Conservation (phyloP, 1,140 invertebrate species). For the Caenorhabditis inopinata region DNA sequence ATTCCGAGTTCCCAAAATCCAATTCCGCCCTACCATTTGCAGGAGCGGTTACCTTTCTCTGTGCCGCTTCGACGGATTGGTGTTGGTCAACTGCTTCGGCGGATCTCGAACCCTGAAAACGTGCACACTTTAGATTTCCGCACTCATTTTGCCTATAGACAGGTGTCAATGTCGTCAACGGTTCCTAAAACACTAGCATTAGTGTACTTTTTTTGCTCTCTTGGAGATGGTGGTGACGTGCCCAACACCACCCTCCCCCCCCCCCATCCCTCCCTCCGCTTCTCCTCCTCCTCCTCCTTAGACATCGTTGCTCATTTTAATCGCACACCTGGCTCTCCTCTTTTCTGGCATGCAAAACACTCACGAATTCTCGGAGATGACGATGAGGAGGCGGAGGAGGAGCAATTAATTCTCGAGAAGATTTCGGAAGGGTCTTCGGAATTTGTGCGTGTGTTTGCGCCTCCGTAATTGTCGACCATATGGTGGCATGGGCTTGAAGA, state of each 20-base stretch:
- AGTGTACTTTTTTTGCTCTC: neutral
- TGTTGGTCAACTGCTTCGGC: slow-evolving; percentile 66
- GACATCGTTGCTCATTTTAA: neutral
- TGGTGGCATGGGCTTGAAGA: neutral
- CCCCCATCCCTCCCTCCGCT: neutral
- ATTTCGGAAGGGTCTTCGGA: neutral
- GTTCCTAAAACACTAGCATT: slow-evolving; percentile 22
- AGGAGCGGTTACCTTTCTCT: slow-evolving; percentile 81
- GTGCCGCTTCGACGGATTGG: slow-evolving; percentile 95
- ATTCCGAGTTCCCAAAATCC: too few relatives aligned
- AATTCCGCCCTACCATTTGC: too few relatives aligned
- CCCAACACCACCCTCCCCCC: neutral
- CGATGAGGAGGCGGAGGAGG: neutral
- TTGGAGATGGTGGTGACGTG: neutral
- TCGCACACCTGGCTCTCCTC: slow-evolving; percentile 6
- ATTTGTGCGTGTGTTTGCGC: neutral
- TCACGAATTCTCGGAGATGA: slow-evolving; percentile 4
- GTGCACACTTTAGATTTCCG: neutral
- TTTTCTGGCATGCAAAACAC: slow-evolving; percentile 15
- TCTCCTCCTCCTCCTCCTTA: neutral
- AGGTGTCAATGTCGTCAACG: neutral
- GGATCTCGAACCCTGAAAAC: slow-evolving; percentile 51
- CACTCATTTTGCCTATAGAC: neutral
- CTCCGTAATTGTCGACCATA: slow-evolving; percentile 19
- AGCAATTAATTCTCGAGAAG: slow-evolving; percentile 9